Percentiles rank a stretch among this genome's conserved stretches.
These are phyloP conservation scores for Acleris cristana DNA, from an alignment of 2,888 invertebrate genomes.

Conservation along the genomic window DNA sequence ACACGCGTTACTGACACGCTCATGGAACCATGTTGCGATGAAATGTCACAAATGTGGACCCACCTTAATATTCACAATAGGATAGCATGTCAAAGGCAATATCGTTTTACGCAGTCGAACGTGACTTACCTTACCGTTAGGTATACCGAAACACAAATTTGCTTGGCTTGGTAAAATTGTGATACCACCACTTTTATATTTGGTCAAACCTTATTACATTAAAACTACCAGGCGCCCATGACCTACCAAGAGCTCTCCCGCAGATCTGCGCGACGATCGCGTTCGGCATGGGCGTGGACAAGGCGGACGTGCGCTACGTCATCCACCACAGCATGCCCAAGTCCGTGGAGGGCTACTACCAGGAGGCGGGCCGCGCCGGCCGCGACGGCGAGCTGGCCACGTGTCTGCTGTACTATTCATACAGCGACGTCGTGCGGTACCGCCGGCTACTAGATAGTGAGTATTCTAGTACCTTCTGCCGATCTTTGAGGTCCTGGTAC, in stretches of 20 bases:
- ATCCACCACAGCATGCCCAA: slow-evolving; percentile 97
- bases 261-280: slow-evolving; percentile 98
- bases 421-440: slow-evolving; percentile 90
- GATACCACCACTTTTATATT: too few relatives aligned
- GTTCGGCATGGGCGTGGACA: slow-evolving; percentile 99
- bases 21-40: too few relatives aligned
- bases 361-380: slow-evolving; percentile 98
- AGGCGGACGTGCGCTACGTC: slow-evolving; percentile 97
- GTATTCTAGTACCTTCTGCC: slow-evolving; percentile 44
- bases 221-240: slow-evolving; percentile 15
- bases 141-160: too few relatives aligned
- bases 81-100: too few relatives aligned
- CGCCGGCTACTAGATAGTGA: slow-evolving; percentile 87
- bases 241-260: not conserved
- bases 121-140: too few relatives aligned
- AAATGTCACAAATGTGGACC: too few relatives aligned
- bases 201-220: not conserved
- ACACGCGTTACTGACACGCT: too few relatives aligned
- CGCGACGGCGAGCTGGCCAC: slow-evolving; percentile 93
- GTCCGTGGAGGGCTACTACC: slow-evolving; percentile 98
- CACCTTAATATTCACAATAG: too few relatives aligned
- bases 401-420: slow-evolving; percentile 95
- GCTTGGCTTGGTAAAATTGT: too few relatives aligned
- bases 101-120: too few relatives aligned
- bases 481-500: not conserved